Base-by-base conservation (phyloP, 1,140 invertebrate genomes). In the Pseudomyrmex dendroicus region DNA sequence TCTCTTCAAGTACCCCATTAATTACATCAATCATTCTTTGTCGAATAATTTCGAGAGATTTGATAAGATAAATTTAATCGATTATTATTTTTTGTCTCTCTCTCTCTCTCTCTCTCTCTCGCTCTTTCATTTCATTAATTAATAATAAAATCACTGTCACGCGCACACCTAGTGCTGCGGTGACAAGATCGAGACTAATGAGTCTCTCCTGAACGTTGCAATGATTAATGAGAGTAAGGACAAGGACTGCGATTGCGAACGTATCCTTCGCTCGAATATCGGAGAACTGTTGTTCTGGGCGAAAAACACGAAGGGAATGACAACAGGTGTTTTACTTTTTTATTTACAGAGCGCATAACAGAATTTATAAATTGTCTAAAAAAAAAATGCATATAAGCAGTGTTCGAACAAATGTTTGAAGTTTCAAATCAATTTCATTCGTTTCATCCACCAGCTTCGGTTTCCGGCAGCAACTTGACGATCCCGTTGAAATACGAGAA, bases 201-300 rank as follows among this genome's bases (percentile, higher is more conserved):
- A 59, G 25, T 82, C 76, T 25, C 20, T 62, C 1, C 56, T 78
- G 76, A 67, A 66, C 2, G 50, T 67, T 1, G 25, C 35, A 2
- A 25, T 87, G 1, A n/a, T 77, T 44, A 57, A 66, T 4, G 70
- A 48, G 10, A 67, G 52, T 2, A 67, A 50, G 0, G 64, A 85
- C 20, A 84, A 54, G 20, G 25, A 84, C 7, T 91, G 85, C 54
- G 68, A 89, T 22, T 92, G 91, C 48, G 85, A 90, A 1, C 76
- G 54, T 52, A 67, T 68, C 1, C 48, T 92, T 9, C 64, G 67
- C 35, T 63, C 84, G 0, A 90, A 85, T 44, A 68, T 91, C 2
- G 62, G 0, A 1, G 56, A 77, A 0, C 12, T 92, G 5, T 56
- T 92, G 5, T 63, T 70, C 0, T 92, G 91, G 91, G 84, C 90